Evolutionary conservation across 1,140 invertebrate genomes (phyloP), one percentile per base, ranked within the genome.

Genomic region (Caenorhabditis tropicalis): DNA sequence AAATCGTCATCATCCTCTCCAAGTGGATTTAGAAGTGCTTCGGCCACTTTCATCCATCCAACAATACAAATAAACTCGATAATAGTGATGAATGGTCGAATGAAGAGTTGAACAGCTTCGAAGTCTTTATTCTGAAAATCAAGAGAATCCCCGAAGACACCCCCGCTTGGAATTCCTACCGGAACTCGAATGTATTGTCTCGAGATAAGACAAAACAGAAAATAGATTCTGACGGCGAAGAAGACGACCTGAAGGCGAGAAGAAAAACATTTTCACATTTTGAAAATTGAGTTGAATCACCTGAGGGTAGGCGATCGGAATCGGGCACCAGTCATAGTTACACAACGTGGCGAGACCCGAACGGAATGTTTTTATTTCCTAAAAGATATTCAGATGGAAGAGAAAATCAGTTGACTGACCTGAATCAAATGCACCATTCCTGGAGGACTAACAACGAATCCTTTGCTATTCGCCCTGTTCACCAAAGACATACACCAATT

Each of bases 1-100:
- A 81, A 51, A 51, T 81, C 90, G 53, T 81, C 79, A 24, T 81
- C 79, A 60, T 82, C 81, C 93, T 97, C 96, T 5, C 96, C 96
- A 89, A 97, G 96, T 4, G 95, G 95, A 93, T 96, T 96, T 81
- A 96, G 96, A 70, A 96, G 92, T 5, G 96, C 95, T 91, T 96
- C 95, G 16, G 95, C 95, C 33, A 91, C 92, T 94, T 98, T 97
- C 49, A 98, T 92, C 96, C 96, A 98, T 27, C 96, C 96, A 88
- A 98, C 95, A 93, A 97, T 98, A 92, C 97, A 97, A 91, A 96
- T 95, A 91, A 98, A 97, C 87, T 92, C 91, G 48, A 96, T 92
- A 0, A 95, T 94, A 0, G 95, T 95, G 89, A 97, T 96, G 86
- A 96, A 92, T 0, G 96, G 96, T 89, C 97, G 94, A 90, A 96